These are phyloP conservation scores for Aegithalos caudatus DNA, from an alignment of 2,113 vertebrate genomes.

Conservation along the genomic window DNA sequence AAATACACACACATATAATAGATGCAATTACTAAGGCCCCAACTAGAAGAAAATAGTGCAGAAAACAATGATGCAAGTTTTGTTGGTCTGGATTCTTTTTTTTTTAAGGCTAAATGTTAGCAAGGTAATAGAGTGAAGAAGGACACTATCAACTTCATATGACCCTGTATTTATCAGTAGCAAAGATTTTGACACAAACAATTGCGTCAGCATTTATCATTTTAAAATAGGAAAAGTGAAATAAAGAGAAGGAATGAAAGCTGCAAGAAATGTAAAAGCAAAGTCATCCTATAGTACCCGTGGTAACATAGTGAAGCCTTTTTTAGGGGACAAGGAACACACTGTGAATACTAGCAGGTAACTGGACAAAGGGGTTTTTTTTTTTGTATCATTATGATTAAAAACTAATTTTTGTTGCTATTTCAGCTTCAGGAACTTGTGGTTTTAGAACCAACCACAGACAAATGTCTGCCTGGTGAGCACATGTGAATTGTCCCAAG, in stretches of 20 bases:
- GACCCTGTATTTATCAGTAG: not conserved
- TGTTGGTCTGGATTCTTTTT: not conserved
- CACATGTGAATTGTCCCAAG: conserved; percentile 63
- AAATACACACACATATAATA: not conserved
- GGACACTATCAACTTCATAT: not conserved
- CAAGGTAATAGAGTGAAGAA: not conserved
- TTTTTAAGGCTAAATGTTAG: not conserved
- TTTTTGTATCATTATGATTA: not conserved
- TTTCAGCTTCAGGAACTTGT: conserved; percentile 54
- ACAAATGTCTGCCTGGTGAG: conserved; percentile 64
- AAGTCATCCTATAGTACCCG: not conserved
- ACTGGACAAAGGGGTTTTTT: not conserved
- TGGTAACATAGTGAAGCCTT: not conserved
- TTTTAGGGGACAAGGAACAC: not conserved
- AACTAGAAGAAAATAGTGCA: not conserved
- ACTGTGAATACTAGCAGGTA: conserved; percentile 1
- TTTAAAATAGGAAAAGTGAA: not conserved
- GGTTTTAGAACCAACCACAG: conserved; percentile 50
- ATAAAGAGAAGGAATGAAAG: not conserved
- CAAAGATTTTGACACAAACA: not conserved
- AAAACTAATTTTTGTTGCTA: conserved; percentile 11
- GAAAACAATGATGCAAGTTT: not conserved
- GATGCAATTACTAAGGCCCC: not conserved
- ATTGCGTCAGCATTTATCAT: not conserved
- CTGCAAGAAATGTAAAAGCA: not conserved